Percentiles rank a stretch among this genome's conserved stretches.
Conservation (phyloP, 2,888 invertebrate genomes). For the Carpatolechia fugitivella region DNA sequence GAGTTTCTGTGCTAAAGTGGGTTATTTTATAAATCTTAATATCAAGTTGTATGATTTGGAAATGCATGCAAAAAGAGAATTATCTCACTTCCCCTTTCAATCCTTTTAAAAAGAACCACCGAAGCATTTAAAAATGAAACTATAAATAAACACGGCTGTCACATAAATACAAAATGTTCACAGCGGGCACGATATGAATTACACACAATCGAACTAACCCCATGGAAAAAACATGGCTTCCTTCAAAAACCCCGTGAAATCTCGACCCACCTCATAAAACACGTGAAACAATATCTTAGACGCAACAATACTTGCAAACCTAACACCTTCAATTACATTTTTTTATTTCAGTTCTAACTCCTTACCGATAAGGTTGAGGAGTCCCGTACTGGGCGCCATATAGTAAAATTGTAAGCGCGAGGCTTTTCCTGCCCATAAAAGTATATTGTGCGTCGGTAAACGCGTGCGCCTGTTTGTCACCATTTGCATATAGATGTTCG, state of each 20-base stretch:
- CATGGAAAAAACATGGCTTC: constrained; percentile 49
- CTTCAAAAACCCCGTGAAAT: constrained; percentile 64
- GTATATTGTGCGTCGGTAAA: constrained; percentile 77
- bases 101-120: not conserved
- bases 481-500: constrained; percentile 72
- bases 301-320: constrained; percentile 28
- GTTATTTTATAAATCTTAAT: too few species aligned
- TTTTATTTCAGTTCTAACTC: not conserved
- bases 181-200: constrained; percentile 43
- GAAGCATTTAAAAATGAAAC: constrained; percentile 7
- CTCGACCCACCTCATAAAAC: constrained; percentile 76
- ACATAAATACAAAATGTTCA: constrained; percentile 45
- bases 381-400: constrained; percentile 10
- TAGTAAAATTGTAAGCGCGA: constrained; percentile 40
- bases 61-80: too few species aligned
- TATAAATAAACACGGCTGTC: constrained; percentile 40
- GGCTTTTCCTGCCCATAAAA: constrained; percentile 74
- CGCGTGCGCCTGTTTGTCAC: constrained; percentile 72
- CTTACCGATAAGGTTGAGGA: not conserved
- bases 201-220: constrained; percentile 53
- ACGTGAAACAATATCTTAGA: constrained; percentile 74
- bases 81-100: not conserved
- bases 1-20: too few species aligned
- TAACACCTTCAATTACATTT: not conserved
- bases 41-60: too few species aligned